Evolutionary conservation across 2,797 vertebrate species (phyloP).

Genomic region (Hippoglossus hippoglossus): DNA sequence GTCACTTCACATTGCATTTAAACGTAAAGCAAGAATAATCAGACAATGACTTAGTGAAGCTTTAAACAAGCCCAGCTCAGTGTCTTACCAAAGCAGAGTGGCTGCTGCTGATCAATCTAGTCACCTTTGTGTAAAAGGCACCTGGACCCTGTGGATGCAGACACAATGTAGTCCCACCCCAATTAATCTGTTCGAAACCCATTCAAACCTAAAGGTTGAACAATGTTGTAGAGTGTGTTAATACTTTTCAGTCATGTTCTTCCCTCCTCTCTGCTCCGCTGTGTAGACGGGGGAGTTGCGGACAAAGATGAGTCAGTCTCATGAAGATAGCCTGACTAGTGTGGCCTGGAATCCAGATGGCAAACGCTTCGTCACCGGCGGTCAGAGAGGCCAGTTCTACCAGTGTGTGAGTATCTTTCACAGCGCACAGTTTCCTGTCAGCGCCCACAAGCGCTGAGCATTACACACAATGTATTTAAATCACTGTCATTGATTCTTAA

Average conservation of each 20-base stretch:
- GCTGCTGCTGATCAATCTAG: too few relatives aligned
- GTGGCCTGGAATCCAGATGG: conserved; percentile 99
- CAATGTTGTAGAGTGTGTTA: not conserved
- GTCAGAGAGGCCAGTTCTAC: conserved; percentile 97
- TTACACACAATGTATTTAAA: not conserved
- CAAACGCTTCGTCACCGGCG: conserved; percentile 96
- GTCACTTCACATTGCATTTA: too few relatives aligned
- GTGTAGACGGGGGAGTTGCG: conserved; percentile 93
- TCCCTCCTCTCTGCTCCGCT: conserved; percentile 13
- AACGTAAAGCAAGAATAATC: too few relatives aligned
- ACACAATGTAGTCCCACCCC: too few relatives aligned
- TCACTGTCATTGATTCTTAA: not conserved
- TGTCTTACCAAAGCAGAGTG: too few relatives aligned
- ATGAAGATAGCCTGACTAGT: conserved; percentile 97
- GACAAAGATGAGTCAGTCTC: conserved; percentile 98
- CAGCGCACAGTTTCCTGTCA: not conserved
- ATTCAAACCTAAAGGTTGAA: too few relatives aligned
- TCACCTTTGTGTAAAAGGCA: too few relatives aligned
- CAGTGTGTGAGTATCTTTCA: conserved; percentile 92
- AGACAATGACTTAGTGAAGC: too few relatives aligned
- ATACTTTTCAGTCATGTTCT: not conserved
- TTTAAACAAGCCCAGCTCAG: too few relatives aligned
- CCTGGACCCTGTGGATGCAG: too few relatives aligned
- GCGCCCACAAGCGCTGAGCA: not conserved
- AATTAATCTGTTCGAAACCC: too few relatives aligned